These are phyloP conservation scores for Enoplosus armatus DNA, from an alignment of 2,797 vertebrate species.

Conservation along the genomic window DNA sequence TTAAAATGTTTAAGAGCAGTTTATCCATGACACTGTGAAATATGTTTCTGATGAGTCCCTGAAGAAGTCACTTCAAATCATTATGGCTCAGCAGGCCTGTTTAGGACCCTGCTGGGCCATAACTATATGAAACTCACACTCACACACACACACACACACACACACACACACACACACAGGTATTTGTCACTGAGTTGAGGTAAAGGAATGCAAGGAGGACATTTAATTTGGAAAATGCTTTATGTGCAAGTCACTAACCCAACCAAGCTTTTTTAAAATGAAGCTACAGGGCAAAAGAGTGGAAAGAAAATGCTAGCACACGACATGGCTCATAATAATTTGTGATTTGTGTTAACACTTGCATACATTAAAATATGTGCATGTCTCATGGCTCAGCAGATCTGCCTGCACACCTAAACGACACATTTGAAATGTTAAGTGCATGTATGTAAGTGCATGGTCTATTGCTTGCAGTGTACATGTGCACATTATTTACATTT, in stretches of 20 bases:
- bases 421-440: background rate
- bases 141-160: slow-evolving; percentile 1
- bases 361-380: background rate
- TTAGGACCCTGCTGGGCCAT: slow-evolving; percentile 22
- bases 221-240: slow-evolving; percentile 24
- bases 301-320: background rate
- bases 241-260: background rate
- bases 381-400: background rate
- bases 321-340: too few species aligned
- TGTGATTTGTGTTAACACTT: too few species aligned
- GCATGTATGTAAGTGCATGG: background rate
- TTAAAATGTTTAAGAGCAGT: background rate
- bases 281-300: slow-evolving; percentile 5
- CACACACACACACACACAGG: background rate
- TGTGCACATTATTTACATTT: background rate
- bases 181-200: slow-evolving; percentile 4
- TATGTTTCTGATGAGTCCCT: slow-evolving; percentile 15
- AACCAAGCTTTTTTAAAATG: background rate
- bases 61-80: slow-evolving; percentile 30
- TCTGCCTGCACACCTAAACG: background rate
- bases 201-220: slow-evolving; percentile 1
- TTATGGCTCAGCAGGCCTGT: slow-evolving; percentile 44
- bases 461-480: background rate
- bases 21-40: slow-evolving; percentile 19
- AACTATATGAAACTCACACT: background rate